Evolutionary conservation across 1,140 invertebrate genomes (phyloP).

Genomic region (Lepidurus couesii): DNA sequence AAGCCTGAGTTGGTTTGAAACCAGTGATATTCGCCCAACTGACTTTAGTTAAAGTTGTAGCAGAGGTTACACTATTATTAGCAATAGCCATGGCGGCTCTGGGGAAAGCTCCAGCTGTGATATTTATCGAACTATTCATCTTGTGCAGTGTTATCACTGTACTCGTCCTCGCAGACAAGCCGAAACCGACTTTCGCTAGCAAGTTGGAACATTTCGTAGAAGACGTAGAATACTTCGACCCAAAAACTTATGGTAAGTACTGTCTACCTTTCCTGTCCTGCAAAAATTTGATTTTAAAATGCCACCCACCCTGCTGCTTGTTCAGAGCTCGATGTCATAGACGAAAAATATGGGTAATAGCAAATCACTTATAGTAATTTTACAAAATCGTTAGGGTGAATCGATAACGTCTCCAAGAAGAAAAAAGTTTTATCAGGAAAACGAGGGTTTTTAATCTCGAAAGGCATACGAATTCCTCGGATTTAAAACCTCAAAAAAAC

Average conservation of each 20-base stretch:
- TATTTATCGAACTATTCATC: background rate
- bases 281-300: no score
- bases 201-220: background rate
- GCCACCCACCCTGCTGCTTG: no score
- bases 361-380: no score
- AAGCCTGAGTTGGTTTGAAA: no score
- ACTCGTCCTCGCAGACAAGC: background rate
- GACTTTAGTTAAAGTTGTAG: no score
- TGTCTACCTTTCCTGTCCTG: background rate
- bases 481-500: background rate
- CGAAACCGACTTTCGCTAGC: background rate
- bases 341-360: no score
- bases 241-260: background rate
- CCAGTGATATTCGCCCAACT: no score
- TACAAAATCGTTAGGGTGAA: no score
- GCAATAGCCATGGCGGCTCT: background rate
- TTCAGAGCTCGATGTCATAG: no score
- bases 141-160: background rate
- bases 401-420: background rate
- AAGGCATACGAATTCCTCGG: background rate
- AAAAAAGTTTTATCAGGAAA: background rate
- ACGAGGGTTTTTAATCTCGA: background rate
- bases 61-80: background rate
- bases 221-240: background rate
- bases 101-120: background rate